A percentile compares a stretch with the other conserved stretches of the same genome.
These are phyloP conservation scores for Carollia perspicillata DNA, from an alignment of 2,113 vertebrate species.

Conservation along the genomic window DNA sequence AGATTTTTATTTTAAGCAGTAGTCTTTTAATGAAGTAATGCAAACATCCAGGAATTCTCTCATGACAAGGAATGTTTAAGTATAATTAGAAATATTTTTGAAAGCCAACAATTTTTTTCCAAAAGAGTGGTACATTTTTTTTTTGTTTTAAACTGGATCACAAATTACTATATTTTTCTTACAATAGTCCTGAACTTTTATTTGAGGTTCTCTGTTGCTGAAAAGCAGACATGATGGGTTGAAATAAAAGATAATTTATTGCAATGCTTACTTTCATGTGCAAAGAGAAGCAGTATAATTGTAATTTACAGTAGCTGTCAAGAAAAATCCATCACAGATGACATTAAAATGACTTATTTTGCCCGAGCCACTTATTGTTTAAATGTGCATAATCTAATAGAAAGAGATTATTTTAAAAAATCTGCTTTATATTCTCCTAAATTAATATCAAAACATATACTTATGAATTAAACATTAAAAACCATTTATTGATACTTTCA, in stretches of 20 bases:
- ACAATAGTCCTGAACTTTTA: slow-evolving; percentile 86
- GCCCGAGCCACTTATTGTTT: slow-evolving; percentile 88
- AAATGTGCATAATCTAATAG: slow-evolving; percentile 88
- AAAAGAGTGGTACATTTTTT: slow-evolving; percentile 80
- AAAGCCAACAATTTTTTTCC: slow-evolving; percentile 83
- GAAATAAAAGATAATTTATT: slow-evolving; percentile 92
- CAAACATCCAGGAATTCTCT: slow-evolving; percentile 76
- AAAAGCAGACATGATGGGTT: slow-evolving; percentile 88
- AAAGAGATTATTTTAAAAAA: slow-evolving; percentile 82
- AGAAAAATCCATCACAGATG: slow-evolving; percentile 87
- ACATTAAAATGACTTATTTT: slow-evolving; percentile 92
- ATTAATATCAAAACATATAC: slow-evolving; percentile 88
- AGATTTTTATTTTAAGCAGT: slow-evolving; percentile 68
- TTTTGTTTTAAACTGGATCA: slow-evolving; percentile 84
- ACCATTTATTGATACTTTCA: slow-evolving; percentile 83
- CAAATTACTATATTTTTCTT: slow-evolving; percentile 89
- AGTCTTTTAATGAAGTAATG: slow-evolving; percentile 74
- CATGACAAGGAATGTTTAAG: slow-evolving; percentile 79
- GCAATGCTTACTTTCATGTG: slow-evolving; percentile 88
- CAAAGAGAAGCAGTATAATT: slow-evolving; percentile 87
- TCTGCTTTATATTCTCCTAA: slow-evolving; percentile 85
- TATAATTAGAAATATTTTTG: slow-evolving; percentile 85
- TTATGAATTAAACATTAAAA: slow-evolving; percentile 86
- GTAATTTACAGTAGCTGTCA: slow-evolving; percentile 91
- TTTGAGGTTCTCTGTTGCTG: slow-evolving; percentile 85